Conservation (phyloP, 2,888 invertebrate species). For the Nowickia ferox region DNA sequence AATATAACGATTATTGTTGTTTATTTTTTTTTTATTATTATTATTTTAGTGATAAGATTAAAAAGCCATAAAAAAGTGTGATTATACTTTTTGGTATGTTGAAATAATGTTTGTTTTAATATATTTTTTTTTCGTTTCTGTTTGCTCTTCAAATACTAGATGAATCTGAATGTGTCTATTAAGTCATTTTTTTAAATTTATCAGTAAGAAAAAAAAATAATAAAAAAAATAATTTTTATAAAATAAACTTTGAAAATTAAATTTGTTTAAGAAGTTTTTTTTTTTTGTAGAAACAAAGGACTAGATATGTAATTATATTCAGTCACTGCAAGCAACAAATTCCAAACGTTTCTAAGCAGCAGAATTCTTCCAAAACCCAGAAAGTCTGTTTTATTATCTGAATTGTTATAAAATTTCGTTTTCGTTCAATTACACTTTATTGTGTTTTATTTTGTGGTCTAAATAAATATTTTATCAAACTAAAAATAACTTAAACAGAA, state of each 20-base stretch:
- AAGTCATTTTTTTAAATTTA: background rate
- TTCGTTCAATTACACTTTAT: background rate
- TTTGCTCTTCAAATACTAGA: background rate
- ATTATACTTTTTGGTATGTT: slow-evolving; percentile 54
- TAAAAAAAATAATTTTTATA: background rate
- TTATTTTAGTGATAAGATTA: slow-evolving; percentile 63
- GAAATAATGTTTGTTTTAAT: slow-evolving; percentile 1
- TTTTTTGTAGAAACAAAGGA: too few relatives aligned
- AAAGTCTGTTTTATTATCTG: too few relatives aligned
- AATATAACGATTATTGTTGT: slow-evolving; percentile 25
- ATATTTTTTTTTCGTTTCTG: background rate
- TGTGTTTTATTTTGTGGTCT: background rate
- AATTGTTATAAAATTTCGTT: background rate
- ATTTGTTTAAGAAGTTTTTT: slow-evolving; percentile 10
- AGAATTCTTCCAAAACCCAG: too few relatives aligned
- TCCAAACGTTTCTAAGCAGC: too few relatives aligned
- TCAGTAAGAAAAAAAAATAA: background rate
- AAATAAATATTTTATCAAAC: slow-evolving; percentile 17
- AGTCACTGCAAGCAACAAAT: too few relatives aligned
- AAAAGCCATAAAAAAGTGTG: slow-evolving; percentile 57
- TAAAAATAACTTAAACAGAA: slow-evolving; percentile 1
- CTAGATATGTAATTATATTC: too few relatives aligned
- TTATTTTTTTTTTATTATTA: slow-evolving; percentile 25
- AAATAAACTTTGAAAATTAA: background rate
- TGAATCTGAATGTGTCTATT: background rate